These are phyloP conservation scores for Percopsis omiscomaycus DNA, from an alignment of 2,797 vertebrate genomes.

Conservation along the genomic window DNA sequence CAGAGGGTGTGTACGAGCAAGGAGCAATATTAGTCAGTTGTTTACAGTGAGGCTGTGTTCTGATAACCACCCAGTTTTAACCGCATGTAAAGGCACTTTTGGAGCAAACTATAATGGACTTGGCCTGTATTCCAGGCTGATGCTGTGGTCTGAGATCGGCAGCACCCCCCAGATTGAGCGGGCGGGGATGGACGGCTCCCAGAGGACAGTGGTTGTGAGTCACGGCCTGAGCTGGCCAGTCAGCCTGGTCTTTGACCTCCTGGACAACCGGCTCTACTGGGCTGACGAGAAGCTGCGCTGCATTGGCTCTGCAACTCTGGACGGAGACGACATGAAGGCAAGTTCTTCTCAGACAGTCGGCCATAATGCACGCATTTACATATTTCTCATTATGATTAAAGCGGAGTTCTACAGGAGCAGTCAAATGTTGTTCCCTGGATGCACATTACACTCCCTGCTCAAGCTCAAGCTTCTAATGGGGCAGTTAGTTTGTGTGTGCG, in stretches of 20 bases:
- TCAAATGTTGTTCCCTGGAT: too few species aligned
- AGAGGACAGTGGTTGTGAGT: slow-evolving; percentile 75
- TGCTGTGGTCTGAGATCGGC: slow-evolving; percentile 92
- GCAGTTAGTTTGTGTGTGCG: too few species aligned
- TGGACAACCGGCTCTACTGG: slow-evolving; percentile 87
- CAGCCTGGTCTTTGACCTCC: slow-evolving; percentile 82
- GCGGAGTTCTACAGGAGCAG: too few species aligned
- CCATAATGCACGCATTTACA: neutral
- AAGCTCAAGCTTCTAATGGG: too few species aligned
- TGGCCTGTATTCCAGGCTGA: slow-evolving; percentile 71
- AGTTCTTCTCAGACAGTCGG: neutral
- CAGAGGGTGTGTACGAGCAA: slow-evolving; percentile 75
- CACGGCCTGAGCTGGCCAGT: slow-evolving; percentile 84
- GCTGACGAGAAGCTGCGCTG: slow-evolving; percentile 86
- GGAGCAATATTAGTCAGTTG: too few species aligned
- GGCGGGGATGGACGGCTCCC: slow-evolving; percentile 88
- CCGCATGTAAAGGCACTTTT: neutral
- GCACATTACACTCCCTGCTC: too few species aligned
- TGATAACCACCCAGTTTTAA: too few species aligned
- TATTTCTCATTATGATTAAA: too few species aligned
- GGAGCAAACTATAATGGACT: neutral
- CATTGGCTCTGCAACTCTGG: slow-evolving; percentile 82
- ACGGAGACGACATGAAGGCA: slow-evolving; percentile 83
- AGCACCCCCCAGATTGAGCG: slow-evolving; percentile 79
- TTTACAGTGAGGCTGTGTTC: too few species aligned